Conservation (phyloP, 92 coral and sea anemone genomes). For the Palythoa heliodiscus region DNA sequence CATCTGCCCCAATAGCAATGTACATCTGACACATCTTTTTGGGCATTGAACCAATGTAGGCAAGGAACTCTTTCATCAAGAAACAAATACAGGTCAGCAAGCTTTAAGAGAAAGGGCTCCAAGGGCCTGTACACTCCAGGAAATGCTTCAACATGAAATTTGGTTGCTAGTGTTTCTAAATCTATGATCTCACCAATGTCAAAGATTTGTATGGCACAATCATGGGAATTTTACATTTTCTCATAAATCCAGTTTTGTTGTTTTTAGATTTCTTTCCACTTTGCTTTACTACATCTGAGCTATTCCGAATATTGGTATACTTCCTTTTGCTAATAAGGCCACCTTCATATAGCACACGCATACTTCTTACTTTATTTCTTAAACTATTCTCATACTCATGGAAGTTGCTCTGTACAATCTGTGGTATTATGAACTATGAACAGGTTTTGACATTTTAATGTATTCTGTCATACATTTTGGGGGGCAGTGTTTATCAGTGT, state of each 20-base stretch:
- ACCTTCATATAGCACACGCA: constrained; percentile 67
- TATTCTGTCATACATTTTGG: constrained; percentile 48
- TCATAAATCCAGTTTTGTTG: constrained; percentile 45
- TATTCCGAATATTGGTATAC: constrained; percentile 60
- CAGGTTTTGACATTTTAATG: constrained; percentile 56
- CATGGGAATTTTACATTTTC: constrained; percentile 57
- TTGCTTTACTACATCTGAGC: constrained; percentile 50
- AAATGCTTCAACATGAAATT: constrained; percentile 27
- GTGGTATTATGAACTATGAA: constrained; percentile 51
- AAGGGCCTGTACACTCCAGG: constrained; percentile 59
- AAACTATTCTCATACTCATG: constrained; percentile 50
- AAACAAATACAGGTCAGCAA: constrained; percentile 53
- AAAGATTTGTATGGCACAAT: constrained; percentile 59
- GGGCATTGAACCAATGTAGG: constrained; percentile 71
- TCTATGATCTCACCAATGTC: constrained; percentile 53
- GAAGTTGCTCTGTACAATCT: constrained; percentile 46
- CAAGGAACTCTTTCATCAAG: constrained; percentile 55
- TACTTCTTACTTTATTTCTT: constrained; percentile 62
- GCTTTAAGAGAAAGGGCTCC: constrained; percentile 51
- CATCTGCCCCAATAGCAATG: constrained; percentile 55
- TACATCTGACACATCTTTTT: constrained; percentile 40
- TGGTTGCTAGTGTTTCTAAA: constrained; percentile 40
- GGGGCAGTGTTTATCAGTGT: constrained; percentile 56
- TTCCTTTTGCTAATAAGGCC: constrained; percentile 60
- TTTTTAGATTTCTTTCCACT: constrained; percentile 36